phyloP scores from a whole-genome alignment of 2,888 invertebrate genomes.

The Agrilus mali region DNA sequence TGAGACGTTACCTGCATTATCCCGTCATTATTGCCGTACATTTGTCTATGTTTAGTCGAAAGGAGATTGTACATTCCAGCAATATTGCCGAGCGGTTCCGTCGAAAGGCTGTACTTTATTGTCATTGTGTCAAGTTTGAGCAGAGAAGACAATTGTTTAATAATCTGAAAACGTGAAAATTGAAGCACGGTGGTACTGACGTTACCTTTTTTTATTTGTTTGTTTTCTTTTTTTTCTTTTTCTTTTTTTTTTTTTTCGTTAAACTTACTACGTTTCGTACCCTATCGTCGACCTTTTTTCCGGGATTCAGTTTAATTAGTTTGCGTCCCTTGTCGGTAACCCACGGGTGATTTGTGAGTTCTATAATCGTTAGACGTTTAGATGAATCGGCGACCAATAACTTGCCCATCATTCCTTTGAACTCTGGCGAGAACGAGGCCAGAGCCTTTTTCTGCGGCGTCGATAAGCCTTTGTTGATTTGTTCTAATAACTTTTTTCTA shows the following conservation, averaged over 20 bases:
- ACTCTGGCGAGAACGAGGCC: constrained; percentile 34
- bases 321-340: constrained; percentile 39
- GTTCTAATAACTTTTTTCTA: constrained; percentile 47
- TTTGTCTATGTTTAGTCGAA: constrained; percentile 11
- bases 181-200: too few relatives aligned
- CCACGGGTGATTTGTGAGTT: constrained; percentile 48
- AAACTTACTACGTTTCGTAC: too few relatives aligned
- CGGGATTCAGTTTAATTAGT: constrained; percentile 38
- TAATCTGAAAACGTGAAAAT: constrained; percentile 20
- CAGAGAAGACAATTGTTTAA: constrained; percentile 40
- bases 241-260: too few relatives aligned
- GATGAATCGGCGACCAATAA: constrained; percentile 42
- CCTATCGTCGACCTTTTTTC: constrained; percentile 27
- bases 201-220: too few relatives aligned
- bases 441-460: constrained; percentile 43
- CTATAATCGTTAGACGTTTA: constrained; percentile 42
- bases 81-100: constrained; percentile 43
- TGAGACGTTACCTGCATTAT: constrained; percentile 16
- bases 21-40: constrained; percentile 17
- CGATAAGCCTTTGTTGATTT: constrained; percentile 53
- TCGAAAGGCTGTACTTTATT: constrained; percentile 38
- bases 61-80: constrained; percentile 53
- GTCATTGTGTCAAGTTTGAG: constrained; percentile 33
- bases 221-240: too few relatives aligned
- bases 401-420: constrained; percentile 37